Percentiles rank a stretch among this genome's conserved stretches.
These are phyloP conservation scores for Paratrypauchen microcephalus DNA, from an alignment of 2,797 vertebrate species.

Conservation along the genomic window DNA sequence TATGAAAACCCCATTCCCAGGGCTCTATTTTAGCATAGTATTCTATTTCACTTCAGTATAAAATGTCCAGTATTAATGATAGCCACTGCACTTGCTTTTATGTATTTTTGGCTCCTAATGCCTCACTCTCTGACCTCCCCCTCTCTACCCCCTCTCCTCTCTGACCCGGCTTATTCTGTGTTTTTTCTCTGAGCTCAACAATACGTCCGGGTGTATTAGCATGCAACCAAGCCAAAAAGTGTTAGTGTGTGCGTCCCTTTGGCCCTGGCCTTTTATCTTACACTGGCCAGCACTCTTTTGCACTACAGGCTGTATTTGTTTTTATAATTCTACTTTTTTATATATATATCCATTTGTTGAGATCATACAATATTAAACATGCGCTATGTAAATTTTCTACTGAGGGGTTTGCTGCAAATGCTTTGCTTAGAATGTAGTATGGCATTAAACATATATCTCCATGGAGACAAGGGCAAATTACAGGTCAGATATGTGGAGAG, in stretches of 20 bases:
- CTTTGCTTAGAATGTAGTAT: too few species aligned
- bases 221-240: conserved; percentile 45
- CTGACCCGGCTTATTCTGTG: conserved; percentile 68
- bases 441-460: too few species aligned
- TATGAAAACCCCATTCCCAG: too few species aligned
- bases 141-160: conserved; percentile 39
- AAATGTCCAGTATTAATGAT: too few species aligned
- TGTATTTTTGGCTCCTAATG: conserved; percentile 39
- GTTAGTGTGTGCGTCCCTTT: conserved; percentile 19
- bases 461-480: too few species aligned
- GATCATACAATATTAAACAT: too few species aligned
- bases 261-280: conserved; percentile 53
- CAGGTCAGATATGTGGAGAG: too few species aligned
- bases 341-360: background rate
- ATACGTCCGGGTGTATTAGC: conserved; percentile 58
- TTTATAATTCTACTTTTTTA: conserved; percentile 30
- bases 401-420: too few species aligned
- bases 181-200: conserved; percentile 60
- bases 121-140: conserved; percentile 46
- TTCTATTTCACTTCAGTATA: background rate
- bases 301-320: conserved; percentile 21
- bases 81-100: background rate
- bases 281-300: conserved; percentile 20
- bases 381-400: too few species aligned
- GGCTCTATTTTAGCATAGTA: background rate